Conservation (phyloP, 2,888 invertebrate genomes). For the Adineta ricciae region DNA sequence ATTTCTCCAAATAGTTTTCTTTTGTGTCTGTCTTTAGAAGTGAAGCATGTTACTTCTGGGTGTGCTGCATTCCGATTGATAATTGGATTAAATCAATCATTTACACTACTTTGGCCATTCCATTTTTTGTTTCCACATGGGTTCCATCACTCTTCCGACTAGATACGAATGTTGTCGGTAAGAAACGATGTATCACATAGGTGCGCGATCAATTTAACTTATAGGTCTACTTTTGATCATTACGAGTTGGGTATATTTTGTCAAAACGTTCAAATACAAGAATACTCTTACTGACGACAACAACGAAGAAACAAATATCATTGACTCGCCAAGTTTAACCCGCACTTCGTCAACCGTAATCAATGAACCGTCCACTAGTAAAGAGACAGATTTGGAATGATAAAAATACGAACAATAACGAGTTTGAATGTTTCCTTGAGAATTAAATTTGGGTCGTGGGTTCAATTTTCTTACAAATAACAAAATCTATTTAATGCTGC, state of each 20-base stretch:
- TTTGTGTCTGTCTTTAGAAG: background rate
- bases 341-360: background rate
- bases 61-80: background rate
- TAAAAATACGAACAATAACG: too few relatives aligned
- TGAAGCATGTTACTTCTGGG: background rate
- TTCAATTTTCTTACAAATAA: background rate
- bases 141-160: background rate
- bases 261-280: slow-evolving; percentile 3
- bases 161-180: background rate
- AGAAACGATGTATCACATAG: background rate
- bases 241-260: background rate
- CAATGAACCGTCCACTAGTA: too few relatives aligned
- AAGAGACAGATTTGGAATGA: too few relatives aligned
- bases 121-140: background rate
- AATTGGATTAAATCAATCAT: background rate
- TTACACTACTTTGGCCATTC: background rate
- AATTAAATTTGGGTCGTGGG: background rate
- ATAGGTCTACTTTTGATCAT: background rate
- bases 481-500: too few relatives aligned
- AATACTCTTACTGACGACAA: background rate
- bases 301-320: background rate
- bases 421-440: too few relatives aligned
- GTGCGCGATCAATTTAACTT: background rate
- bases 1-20: background rate
- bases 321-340: background rate